A percentile compares a stretch with the other conserved stretches of the same genome.
These are phyloP conservation scores for Australoheros scitulus DNA, from an alignment of 2,113 vertebrate species.

Conservation along the genomic window DNA sequence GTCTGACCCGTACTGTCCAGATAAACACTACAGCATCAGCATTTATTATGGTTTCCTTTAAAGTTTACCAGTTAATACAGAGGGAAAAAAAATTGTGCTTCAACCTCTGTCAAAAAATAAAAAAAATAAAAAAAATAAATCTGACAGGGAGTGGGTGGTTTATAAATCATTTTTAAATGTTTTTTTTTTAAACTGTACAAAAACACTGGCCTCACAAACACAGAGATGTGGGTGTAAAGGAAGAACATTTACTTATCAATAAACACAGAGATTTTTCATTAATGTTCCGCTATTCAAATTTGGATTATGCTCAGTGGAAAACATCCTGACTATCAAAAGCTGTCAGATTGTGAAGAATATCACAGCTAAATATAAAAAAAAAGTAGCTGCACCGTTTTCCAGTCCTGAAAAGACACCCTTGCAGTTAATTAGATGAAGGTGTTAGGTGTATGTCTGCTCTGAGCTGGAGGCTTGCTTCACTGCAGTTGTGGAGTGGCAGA, in stretches of 20 bases:
- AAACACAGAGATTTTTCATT: slow-evolving; percentile 33
- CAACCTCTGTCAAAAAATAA: slow-evolving; percentile 36
- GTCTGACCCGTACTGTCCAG: background rate
- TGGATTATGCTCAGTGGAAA: slow-evolving; percentile 30
- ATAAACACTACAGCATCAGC: slow-evolving; percentile 1
- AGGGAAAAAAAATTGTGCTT: background rate
- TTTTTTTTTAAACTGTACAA: slow-evolving; percentile 27
- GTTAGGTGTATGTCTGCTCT: slow-evolving; percentile 25
- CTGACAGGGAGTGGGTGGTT: slow-evolving; percentile 62
- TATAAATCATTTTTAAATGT: slow-evolving; percentile 42
- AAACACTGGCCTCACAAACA: slow-evolving; percentile 36
- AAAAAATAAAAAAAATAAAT: slow-evolving; percentile 44
- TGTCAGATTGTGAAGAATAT: slow-evolving; percentile 34
- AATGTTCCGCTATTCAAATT: slow-evolving; percentile 31
- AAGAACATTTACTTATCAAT: slow-evolving; percentile 56
- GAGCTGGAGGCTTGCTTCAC: slow-evolving; percentile 34
- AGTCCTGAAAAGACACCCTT: slow-evolving; percentile 19
- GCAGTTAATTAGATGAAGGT: slow-evolving; percentile 50
- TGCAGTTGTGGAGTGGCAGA: slow-evolving; percentile 69
- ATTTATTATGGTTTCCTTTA: slow-evolving; percentile 1
- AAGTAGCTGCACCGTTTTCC: background rate
- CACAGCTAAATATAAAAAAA: slow-evolving; percentile 29
- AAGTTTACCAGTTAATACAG: background rate
- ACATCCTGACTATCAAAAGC: slow-evolving; percentile 1
- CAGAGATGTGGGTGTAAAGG: slow-evolving; percentile 47